Base-by-base conservation (phyloP, 2,888 invertebrate species). In the Neoascia interrupta region DNA sequence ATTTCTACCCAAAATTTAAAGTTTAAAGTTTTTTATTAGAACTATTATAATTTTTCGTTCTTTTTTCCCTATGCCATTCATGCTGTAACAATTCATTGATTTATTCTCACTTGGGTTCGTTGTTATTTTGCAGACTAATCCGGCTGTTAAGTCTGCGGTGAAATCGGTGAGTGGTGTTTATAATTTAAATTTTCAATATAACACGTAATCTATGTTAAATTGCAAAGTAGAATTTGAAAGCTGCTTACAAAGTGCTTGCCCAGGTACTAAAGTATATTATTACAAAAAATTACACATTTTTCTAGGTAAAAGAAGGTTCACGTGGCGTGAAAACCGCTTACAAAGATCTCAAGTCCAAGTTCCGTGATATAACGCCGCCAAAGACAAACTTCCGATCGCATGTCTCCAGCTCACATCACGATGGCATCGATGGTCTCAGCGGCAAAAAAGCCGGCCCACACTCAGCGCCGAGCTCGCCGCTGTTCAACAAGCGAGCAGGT, bases 91-190 rank as follows among this genome's bases (percentile, higher is more conserved):
- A 73, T 49, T 73, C 73, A 73, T 73, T 68, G 66, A 79, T 41
- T 37, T 79, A 45, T 36, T 68, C 79, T 79, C 68, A 79, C 64
- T 60, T 68, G 79, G 79, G 79, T 73, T 73, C 73, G 73, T 79
- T 79, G 61, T 68, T 79, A 68, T 86, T 90, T 92, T 94, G 86
- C 91, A 96, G 96, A 96, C 97, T 83, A 97, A 97, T 91, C 97
- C 97, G 85, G 96, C 96, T 86, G 93, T 97, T 89, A 96, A 95
- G 91, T 95, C 94, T 89, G 97, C 97, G 86, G 96, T 97, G 73
- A 96, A 96, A 92, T 94, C 95, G 91, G 97, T 97, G 92, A 95
- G 95, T 94, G 87, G 86, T 83, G 72, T 72, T 76, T 83, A 19
- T 39, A 10, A 21, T 68, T 54, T 63, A 5, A 49, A 53, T 43